These are phyloP conservation scores for Euwallacea fornicatus DNA, from an alignment of 1,140 invertebrate genomes.

Conservation along the genomic window DNA sequence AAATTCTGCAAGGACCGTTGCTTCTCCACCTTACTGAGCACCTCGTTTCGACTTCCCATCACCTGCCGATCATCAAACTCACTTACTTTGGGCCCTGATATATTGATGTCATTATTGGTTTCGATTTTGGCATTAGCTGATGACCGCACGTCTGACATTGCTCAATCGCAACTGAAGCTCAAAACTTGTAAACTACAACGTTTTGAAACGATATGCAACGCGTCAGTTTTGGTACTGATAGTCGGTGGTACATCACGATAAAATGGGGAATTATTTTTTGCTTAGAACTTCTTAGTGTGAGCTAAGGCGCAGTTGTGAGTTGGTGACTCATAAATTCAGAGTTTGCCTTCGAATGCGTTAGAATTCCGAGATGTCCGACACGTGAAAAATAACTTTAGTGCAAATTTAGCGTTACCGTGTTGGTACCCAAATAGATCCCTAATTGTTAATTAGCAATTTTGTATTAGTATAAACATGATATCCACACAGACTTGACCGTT, in stretches of 20 bases:
- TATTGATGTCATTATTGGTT: neutral
- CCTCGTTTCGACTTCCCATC: neutral
- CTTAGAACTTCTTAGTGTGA: neutral
- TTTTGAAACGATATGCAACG: neutral
- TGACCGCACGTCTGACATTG: neutral
- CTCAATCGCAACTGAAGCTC: neutral
- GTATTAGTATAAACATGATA: slow-evolving; percentile 7
- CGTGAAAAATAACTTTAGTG: neutral
- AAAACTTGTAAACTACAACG: neutral
- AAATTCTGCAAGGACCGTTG: neutral
- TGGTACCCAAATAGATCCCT: neutral
- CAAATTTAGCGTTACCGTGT: neutral
- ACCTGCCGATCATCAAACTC: too few species aligned
- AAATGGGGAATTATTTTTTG: neutral
- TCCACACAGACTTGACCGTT: neutral
- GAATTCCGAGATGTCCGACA: neutral
- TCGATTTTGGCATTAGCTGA: neutral
- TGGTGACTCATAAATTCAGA: neutral
- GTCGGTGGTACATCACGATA: neutral
- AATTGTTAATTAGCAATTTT: slow-evolving; percentile 6
- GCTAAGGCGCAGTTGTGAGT: neutral
- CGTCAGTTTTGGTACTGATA: neutral
- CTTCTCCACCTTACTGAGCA: neutral
- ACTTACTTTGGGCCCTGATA: too few species aligned
- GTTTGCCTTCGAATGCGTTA: neutral